phyloP scores from a whole-genome alignment of 37 sponge, comb jelly and placozoan genomes.

The Spongilla lacustris region DNA sequence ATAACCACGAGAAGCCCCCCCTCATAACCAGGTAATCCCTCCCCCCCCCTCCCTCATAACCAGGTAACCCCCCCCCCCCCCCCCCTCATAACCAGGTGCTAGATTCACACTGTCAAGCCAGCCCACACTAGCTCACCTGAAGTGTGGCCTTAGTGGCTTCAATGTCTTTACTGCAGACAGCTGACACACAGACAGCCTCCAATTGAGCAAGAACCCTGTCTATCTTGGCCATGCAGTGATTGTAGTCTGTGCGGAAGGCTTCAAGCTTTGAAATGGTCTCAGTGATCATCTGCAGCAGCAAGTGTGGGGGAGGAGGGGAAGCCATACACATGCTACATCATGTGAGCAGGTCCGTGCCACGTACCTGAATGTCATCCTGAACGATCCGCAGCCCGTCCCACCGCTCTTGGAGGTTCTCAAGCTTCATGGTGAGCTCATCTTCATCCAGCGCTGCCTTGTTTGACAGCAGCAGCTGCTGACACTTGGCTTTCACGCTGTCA shows the following conservation, averaged over 20 bases:
- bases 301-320: constrained; percentile 10
- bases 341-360: too few relatives aligned
- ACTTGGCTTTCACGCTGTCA: constrained; percentile 31
- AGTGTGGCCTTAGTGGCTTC: constrained; percentile 31
- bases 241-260: constrained; percentile 21
- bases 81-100: background rate
- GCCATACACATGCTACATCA: background rate
- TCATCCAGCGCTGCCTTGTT: constrained; percentile 21
- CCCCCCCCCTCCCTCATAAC: too few relatives aligned
- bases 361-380: background rate
- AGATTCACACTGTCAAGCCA: background rate
- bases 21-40: too few relatives aligned
- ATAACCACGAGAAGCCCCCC: too few relatives aligned
- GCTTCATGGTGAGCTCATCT: constrained; percentile 40
- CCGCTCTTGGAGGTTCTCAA: constrained; percentile 54
- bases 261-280: constrained; percentile 54
- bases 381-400: constrained; percentile 61
- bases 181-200: constrained; percentile 33
- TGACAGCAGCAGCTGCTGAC: constrained; percentile 29
- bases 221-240: background rate
- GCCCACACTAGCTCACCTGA: too few relatives aligned
- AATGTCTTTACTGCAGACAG: constrained; percentile 48
- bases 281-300: constrained; percentile 48
- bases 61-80: too few relatives aligned
- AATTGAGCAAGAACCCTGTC: constrained; percentile 24